These are phyloP conservation scores for Myxocyprinus asiaticus DNA, from an alignment of 2,113 vertebrate species.

Conservation along the genomic window DNA sequence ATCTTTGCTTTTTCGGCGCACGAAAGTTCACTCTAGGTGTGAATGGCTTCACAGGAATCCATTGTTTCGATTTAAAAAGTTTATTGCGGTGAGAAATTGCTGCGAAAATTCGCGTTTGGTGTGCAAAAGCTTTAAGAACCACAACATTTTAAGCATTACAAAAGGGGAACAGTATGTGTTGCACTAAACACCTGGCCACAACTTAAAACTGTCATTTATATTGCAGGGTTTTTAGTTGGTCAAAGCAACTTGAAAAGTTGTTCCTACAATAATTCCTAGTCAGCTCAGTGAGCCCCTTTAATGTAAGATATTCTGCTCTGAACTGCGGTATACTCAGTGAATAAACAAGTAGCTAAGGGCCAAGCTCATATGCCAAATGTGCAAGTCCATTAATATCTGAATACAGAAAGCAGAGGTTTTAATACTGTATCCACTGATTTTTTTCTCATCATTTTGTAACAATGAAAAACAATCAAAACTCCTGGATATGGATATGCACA, in stretches of 20 bases:
- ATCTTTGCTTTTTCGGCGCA: too few relatives aligned
- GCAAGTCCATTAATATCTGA: too few relatives aligned
- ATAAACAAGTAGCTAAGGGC: constrained; percentile 45
- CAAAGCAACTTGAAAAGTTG: constrained; percentile 52
- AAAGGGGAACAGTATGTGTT: too few relatives aligned
- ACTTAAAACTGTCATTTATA: constrained; percentile 33
- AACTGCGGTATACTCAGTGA: constrained; percentile 37
- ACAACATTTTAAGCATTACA: too few relatives aligned
- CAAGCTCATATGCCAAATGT: neutral
- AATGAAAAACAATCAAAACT: constrained; percentile 17
- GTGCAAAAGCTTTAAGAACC: too few relatives aligned
- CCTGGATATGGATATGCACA: constrained; percentile 36
- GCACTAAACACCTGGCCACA: neutral
- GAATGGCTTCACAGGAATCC: too few relatives aligned
- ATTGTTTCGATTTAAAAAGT: too few relatives aligned
- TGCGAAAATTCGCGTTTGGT: too few relatives aligned
- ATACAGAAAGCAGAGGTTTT: constrained; percentile 40
- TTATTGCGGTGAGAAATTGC: too few relatives aligned
- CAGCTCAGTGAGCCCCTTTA: constrained; percentile 39
- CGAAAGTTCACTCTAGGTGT: too few relatives aligned
- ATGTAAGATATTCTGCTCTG: constrained; percentile 35
- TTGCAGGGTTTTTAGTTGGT: neutral
- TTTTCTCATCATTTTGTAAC: constrained; percentile 37
- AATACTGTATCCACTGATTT: constrained; percentile 1
- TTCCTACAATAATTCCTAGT: constrained; percentile 49